Percentiles rank a stretch among this genome's conserved stretches.
phyloP scores from a whole-genome alignment of 2,888 invertebrate species.

The Chironomus tentans region DNA sequence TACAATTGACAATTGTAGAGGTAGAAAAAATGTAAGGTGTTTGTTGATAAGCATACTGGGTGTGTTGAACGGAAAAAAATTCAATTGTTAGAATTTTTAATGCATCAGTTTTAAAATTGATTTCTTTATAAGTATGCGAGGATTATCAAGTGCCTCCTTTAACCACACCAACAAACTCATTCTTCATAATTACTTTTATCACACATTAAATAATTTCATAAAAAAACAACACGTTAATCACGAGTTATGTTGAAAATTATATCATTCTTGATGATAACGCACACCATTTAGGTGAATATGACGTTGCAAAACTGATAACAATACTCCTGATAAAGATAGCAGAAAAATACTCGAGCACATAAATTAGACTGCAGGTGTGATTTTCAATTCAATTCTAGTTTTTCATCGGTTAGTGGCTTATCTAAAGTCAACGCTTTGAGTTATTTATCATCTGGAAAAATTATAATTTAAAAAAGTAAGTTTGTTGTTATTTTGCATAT shows the following conservation, averaged over 20 bases:
- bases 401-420: slow-evolving; percentile 4
- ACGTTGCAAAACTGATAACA: background rate
- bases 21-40: background rate
- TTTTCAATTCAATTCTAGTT: slow-evolving; percentile 6
- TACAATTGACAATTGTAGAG: background rate
- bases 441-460: background rate
- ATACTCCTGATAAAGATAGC: background rate
- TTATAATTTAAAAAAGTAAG: background rate
- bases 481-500: background rate
- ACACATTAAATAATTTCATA: too few relatives aligned
- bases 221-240: background rate
- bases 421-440: slow-evolving; percentile 4
- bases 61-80: background rate
- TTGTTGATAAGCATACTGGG: background rate
- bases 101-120: background rate
- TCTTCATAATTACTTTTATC: too few relatives aligned
- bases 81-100: background rate
- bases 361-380: slow-evolving; percentile 16
- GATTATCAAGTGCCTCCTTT: background rate
- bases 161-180: background rate
- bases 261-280: background rate
- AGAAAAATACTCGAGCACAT: background rate
- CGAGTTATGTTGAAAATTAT: background rate
- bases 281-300: background rate
- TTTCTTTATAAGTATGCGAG: background rate